phyloP scores from a whole-genome alignment of 2,888 invertebrate species.

The Ornithoptera priamus region DNA sequence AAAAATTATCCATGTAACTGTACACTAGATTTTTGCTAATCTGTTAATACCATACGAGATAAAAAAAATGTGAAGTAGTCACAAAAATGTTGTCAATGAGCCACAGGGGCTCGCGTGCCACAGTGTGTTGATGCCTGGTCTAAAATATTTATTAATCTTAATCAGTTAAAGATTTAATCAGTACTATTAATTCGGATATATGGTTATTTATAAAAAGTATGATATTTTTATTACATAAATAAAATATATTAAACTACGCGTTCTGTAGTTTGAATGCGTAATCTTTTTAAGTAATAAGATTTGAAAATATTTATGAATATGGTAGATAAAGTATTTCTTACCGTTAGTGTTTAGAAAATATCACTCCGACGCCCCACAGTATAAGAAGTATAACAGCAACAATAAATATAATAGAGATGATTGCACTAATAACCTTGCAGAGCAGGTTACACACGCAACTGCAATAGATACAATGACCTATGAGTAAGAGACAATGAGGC shows the following conservation, averaged over 20 bases:
- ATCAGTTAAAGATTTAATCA: not conserved
- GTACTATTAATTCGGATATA: not conserved
- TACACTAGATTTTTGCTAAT: no score
- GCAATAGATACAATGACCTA: constrained; percentile 26
- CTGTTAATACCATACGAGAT: no score
- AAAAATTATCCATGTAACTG: no score
- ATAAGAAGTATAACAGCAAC: constrained; percentile 61
- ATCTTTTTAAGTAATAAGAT: no score
- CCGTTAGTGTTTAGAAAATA: constrained; percentile 42
- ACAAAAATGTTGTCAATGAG: no score
- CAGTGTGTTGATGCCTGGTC: no score
- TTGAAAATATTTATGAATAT: not conserved
- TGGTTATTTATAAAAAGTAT: not conserved
- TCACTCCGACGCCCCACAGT: constrained; percentile 57
- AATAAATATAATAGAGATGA: constrained; percentile 57
- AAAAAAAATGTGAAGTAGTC: no score
- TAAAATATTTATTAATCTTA: no score
- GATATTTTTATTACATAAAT: not conserved
- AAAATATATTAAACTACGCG: not conserved
- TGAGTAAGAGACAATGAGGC: not conserved
- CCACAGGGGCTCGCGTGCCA: no score
- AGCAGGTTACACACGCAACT: constrained; percentile 60
- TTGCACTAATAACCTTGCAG: constrained; percentile 63
- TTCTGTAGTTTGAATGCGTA: not conserved
- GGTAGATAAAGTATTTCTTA: constrained; percentile 24